Evolutionary conservation across 2,888 invertebrate genomes (phyloP), one percentile per base, ranked within the genome.

Genomic region (Gerris lacustris): DNA sequence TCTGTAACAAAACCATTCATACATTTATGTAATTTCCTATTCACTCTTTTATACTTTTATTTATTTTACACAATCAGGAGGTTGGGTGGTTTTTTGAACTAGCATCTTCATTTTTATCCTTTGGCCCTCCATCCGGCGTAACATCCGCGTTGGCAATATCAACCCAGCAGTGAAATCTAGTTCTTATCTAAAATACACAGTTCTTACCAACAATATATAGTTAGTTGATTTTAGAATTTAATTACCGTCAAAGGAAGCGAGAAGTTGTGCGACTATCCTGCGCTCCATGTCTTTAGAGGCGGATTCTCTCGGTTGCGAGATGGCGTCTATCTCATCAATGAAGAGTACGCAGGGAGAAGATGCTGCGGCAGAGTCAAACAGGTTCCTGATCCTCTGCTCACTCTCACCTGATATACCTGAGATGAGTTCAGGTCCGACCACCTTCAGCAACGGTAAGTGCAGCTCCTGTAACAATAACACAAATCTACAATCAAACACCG

Each of bases 271-370:
- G 6, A 98, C 96, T 81, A 99, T 94, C 73, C 98, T 83, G 73
- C 92, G 86, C 79, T 98, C 96, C 97, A 98, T 98, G 78, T 96
- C 96, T 79, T 92, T 90, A 77, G 93, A 92, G 5, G 94, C 94
- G 77, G 89, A 89, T 71, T 94, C 89, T 78, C 96, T 84, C 79
- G 94, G 93, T 6, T 91, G 92, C 47, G 94, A 92, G 67, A 99
- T 90, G n/a, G 94, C 89, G 83, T 99, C 98, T 73, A 99, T 92
- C 83, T 98, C 96, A 82, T 99, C 98, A 74, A 99, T 89, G 78
- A 97, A 96, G 63, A 97, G 81, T 15, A 97, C 86, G 79, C 93
- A 91, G 0, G 94, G 94, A 9, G 92, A 86, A 71, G 85, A 81
- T 71, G 82, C 81, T 6, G 85, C 80, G 1, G 96, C 96, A 78